Percentiles rank a stretch among this genome's conserved stretches.
These are phyloP conservation scores for Elysia chlorotica DNA, from an alignment of 1,140 invertebrate genomes.

Conservation along the genomic window DNA sequence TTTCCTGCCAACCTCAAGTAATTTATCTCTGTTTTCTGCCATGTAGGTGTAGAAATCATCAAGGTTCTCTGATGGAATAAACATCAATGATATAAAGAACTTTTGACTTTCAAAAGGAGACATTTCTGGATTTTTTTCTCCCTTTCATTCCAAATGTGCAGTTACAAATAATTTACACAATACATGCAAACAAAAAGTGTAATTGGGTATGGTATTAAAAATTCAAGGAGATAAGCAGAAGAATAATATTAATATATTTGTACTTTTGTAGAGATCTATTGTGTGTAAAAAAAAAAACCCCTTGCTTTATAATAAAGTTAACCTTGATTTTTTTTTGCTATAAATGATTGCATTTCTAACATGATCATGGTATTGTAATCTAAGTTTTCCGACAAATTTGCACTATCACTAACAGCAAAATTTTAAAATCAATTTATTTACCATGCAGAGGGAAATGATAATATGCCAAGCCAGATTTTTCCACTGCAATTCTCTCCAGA, in stretches of 20 bases:
- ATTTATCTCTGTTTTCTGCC: slow-evolving; percentile 24
- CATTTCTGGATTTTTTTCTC: too few species aligned
- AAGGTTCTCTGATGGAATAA: not conserved
- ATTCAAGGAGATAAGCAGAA: not conserved
- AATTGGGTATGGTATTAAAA: not conserved
- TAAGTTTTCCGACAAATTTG: not conserved
- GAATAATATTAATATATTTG: not conserved
- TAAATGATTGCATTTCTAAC: slow-evolving; percentile 2
- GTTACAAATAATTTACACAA: not conserved
- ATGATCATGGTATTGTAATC: too few species aligned
- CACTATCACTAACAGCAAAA: not conserved
- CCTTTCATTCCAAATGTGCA: not conserved
- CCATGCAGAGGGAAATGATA: slow-evolving; percentile 44
- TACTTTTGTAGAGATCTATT: not conserved
- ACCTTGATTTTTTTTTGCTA: not conserved
- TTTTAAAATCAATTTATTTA: slow-evolving; percentile 26
- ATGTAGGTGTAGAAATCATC: slow-evolving; percentile 10
- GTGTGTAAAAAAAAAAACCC: not conserved
- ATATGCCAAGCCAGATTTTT: slow-evolving; percentile 35
- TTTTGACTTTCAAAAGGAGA: too few species aligned
- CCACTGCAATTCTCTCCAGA: slow-evolving; percentile 32
- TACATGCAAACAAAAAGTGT: not conserved
- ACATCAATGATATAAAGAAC: too few species aligned
- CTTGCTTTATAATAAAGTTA: not conserved
- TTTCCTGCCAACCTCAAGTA: slow-evolving; percentile 31